A percentile compares a stretch with the other conserved stretches of the same genome.
Conservation (phyloP, 1,140 invertebrate species). For the Cataglyphis hispanica region DNA sequence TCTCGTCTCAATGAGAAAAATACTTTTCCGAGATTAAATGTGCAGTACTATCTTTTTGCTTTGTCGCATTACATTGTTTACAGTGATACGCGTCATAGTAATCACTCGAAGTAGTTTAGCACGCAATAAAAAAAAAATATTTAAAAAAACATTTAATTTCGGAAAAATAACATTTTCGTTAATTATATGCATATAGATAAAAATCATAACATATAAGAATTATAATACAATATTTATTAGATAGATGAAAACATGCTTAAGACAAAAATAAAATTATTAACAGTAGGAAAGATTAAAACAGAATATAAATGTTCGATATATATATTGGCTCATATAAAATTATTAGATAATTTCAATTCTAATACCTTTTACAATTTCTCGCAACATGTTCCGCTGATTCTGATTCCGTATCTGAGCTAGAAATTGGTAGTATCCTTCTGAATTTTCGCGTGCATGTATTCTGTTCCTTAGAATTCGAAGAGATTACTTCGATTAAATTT, state of each 20-base stretch:
- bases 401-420: not conserved
- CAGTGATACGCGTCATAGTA: not conserved
- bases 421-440: not conserved
- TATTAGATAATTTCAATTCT: not conserved
- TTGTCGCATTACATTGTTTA: not conserved
- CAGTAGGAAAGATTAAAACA: not conserved
- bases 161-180: not conserved
- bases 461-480: not conserved
- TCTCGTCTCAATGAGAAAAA: not conserved
- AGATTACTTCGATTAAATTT: not conserved
- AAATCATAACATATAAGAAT: not conserved
- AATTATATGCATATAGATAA: not conserved
- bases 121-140: not conserved
- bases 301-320: not conserved
- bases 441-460: not conserved
- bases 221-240: not conserved
- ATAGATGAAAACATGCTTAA: not conserved
- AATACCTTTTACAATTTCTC: slow-evolving; percentile 39
- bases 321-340: slow-evolving; percentile 12
- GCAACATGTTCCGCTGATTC: not conserved
- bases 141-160: not conserved
- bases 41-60: not conserved
- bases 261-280: not conserved
- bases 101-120: slow-evolving; percentile 16
- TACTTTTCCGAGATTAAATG: slow-evolving; percentile 30